Percentiles rank a stretch among this genome's conserved stretches.
Evolutionary conservation across 1,140 invertebrate species (phyloP).

Genomic region (Plutomurus gul): DNA sequence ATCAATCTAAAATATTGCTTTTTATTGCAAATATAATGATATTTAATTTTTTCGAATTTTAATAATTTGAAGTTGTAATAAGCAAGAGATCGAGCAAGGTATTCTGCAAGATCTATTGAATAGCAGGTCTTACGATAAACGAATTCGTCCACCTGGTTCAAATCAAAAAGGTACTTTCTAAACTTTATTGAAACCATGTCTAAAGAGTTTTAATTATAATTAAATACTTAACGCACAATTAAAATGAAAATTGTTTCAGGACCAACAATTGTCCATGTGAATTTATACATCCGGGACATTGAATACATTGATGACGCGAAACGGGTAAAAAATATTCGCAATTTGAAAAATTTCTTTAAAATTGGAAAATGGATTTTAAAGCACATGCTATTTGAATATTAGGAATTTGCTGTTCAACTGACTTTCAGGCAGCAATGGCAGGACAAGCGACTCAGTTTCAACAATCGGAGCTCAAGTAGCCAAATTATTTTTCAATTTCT

Average conservation of each 20-base stretch:
- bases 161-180: neutral
- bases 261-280: slow-evolving; percentile 56
- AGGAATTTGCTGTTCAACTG: slow-evolving; percentile 30
- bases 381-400: neutral
- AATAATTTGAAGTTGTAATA: neutral
- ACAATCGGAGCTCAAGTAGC: neutral
- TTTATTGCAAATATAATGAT: too few relatives aligned
- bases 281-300: slow-evolving; percentile 60
- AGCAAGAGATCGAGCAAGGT: neutral
- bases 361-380: neutral
- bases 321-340: slow-evolving; percentile 57
- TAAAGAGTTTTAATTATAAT: neutral
- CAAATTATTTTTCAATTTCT: neutral
- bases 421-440: slow-evolving; percentile 43
- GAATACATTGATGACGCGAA: slow-evolving; percentile 63
- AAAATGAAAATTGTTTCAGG: neutral
- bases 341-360: slow-evolving; percentile 2
- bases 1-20: neutral
- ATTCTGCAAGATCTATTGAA: neutral
- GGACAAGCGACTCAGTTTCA: slow-evolving; percentile 20
- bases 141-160: neutral
- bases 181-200: neutral
- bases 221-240: neutral
- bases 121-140: neutral
- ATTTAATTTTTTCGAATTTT: neutral